Base-by-base conservation (phyloP, 2,888 invertebrate genomes). In the Diarsia mendica region DNA sequence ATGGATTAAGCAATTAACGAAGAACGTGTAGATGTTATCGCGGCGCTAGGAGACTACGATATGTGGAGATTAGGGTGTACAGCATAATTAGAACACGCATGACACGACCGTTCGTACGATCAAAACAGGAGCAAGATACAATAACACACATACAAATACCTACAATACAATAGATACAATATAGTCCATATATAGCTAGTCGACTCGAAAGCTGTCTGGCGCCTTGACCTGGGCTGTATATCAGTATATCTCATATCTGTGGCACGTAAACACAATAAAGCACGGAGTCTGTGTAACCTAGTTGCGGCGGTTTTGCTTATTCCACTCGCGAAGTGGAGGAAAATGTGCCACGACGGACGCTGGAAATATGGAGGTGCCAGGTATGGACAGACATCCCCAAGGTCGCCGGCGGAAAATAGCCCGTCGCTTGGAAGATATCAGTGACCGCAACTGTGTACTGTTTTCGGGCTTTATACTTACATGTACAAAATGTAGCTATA, bases 261-360 rank as follows among this genome's bases (percentile, higher is more conserved):
- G 91, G 93, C 96, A 96, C 96, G 96, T 96, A 95, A 94, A 95
- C 90, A 95, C 94, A 96, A 96, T 96, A 95, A 96, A 96, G 92
- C 94, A 94, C 92, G 88, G 91, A 93, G 91, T 89, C 94, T 88
- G 90, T 91, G 91, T 95, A 96, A 95, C 96, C 95, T 95, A 96
- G 93, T 92, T 95, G 92, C 90, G 90, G 88, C 80, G 86, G 88
- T 90, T 93, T 95, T 95, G 92, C 92, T 93, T 91, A 95, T 95
- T 95, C 94, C 87, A 89, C 88, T 91, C 92, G 93, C 92, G 90
- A 78, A 86, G 79, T 82, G 83, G 90, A 92, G 88, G 90, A 92
- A 92, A 93, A 92, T 89, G 83, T 85, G 87, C 85, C 88, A 76
- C 85, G 85, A 23, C 83, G 87, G 85, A 49, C 83, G 87, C 85